Evolutionary conservation across 1,140 invertebrate species (phyloP), one percentile per base, ranked within the genome.

Genomic region (Euura saliciscinereae): DNA sequence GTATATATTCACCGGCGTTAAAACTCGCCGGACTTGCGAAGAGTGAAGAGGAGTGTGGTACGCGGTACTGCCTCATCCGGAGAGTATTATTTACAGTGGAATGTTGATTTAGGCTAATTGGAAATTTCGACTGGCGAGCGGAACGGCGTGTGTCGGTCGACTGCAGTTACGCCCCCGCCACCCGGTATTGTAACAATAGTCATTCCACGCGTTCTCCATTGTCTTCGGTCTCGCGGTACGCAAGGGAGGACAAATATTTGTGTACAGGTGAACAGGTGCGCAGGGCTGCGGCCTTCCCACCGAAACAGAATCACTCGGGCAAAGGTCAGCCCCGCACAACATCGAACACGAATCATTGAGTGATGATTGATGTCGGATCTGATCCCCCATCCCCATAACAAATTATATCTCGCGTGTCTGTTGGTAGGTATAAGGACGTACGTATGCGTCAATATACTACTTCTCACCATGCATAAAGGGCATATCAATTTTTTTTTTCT

Each of bases 31-130:
- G 28, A 28, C 28, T 28, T 28, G 28, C 51, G 10, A 28, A 59
- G 51, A 59, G 10, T n/a, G 51, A 11, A n/a, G 51, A 59, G 10
- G 51, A 59, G 51, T 11, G 51, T 8, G 13, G 51, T 11, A 59
- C 51, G 51, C 51, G 51, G 51, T 59, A 8, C 51, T 59, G 51
- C 8, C 13, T 59, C 13, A 59, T 59, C 13, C 51, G 51, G 8
- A n/a, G 51, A 6, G 3, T 59, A 59, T 59, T 59, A 59, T 59
- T 59, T 59, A 59, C 51, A 59, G 51, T 59, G 13, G 51, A 59
- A 59, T 59, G 51, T 59, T 59, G 51, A 6, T 59, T 59, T 59
- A 59, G 51, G 51, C 51, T 59, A 59, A 59, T 59, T 59, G 51
- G 51, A 59, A 59, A 59, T 59, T 59, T n/a, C 8, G 51, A 5